Evolutionary conservation across 2,888 invertebrate genomes (phyloP).

Genomic region (Mellilla xanthometata): DNA sequence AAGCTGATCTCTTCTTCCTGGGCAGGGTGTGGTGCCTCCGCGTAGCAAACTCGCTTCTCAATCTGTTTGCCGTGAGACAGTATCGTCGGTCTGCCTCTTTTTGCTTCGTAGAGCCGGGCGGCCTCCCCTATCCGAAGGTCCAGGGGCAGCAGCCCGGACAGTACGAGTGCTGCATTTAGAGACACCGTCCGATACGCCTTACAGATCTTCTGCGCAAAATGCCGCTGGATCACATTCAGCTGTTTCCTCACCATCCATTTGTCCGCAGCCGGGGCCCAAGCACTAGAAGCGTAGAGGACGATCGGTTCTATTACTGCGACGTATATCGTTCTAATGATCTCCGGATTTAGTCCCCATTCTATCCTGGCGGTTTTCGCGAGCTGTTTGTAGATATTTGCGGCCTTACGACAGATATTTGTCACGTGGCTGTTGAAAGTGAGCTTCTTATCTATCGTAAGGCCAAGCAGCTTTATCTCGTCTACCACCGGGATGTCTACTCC

Average conservation of each 20-base stretch:
- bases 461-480: no score
- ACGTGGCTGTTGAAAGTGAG: neutral
- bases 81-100: no score
- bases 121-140: neutral
- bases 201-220: neutral
- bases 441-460: no score
- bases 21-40: no score
- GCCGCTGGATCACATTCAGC: neutral
- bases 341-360: constrained; percentile 10
- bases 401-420: neutral
- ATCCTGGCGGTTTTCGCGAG: constrained; percentile 9
- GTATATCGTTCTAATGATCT: constrained; percentile 15
- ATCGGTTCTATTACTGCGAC: constrained; percentile 13
- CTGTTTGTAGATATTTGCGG: constrained; percentile 7
- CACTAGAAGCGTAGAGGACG: constrained; percentile 13
- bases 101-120: neutral
- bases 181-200: neutral
- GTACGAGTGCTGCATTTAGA: neutral
- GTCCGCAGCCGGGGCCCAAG: constrained; percentile 1
- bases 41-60: no score
- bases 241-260: neutral
- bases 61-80: no score
- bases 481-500: no score
- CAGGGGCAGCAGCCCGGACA: neutral
- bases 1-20: no score